Percentiles rank a stretch among this genome's conserved stretches.
Conservation (phyloP, 2,888 invertebrate species). For the Cyrtodaria siliqua region DNA sequence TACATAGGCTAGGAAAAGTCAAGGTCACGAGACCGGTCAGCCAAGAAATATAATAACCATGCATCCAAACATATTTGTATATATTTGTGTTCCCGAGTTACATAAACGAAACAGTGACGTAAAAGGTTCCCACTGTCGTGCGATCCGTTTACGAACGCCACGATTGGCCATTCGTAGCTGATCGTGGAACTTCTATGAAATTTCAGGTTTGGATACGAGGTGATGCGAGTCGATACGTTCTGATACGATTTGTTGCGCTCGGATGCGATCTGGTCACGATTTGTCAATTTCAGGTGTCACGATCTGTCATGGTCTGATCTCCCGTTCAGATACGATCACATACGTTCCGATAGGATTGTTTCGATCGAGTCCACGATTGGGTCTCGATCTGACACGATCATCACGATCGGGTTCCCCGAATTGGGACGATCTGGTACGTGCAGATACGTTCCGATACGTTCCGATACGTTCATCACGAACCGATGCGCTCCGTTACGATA, state of each 20-base stretch:
- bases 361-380: constrained; percentile 1
- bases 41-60: too few relatives aligned
- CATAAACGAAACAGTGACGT: too few relatives aligned
- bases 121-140: constrained; percentile 8
- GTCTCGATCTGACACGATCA: constrained; percentile 1
- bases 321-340: constrained; percentile 7
- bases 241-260: constrained; percentile 19
- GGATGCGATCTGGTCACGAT: constrained; percentile 21
- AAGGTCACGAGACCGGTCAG: too few relatives aligned
- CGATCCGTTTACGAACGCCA: constrained; percentile 17
- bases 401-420: constrained; percentile 2
- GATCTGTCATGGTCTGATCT: constrained; percentile 1
- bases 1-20: too few relatives aligned
- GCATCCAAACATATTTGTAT: too few relatives aligned
- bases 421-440: not conserved
- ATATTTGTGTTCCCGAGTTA: too few relatives aligned
- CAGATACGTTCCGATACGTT: not conserved
- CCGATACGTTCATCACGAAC: constrained; percentile 4
- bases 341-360: constrained; percentile 3
- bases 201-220: constrained; percentile 9
- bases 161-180: constrained; percentile 11
- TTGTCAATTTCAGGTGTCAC: constrained; percentile 12
- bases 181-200: constrained; percentile 4
- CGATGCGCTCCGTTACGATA: not conserved
- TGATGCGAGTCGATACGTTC: constrained; percentile 18